A percentile compares a stretch with the other conserved stretches of the same genome.
These are phyloP conservation scores for Lepus timidus DNA, from an alignment of 2,113 vertebrate genomes.

Conservation along the genomic window DNA sequence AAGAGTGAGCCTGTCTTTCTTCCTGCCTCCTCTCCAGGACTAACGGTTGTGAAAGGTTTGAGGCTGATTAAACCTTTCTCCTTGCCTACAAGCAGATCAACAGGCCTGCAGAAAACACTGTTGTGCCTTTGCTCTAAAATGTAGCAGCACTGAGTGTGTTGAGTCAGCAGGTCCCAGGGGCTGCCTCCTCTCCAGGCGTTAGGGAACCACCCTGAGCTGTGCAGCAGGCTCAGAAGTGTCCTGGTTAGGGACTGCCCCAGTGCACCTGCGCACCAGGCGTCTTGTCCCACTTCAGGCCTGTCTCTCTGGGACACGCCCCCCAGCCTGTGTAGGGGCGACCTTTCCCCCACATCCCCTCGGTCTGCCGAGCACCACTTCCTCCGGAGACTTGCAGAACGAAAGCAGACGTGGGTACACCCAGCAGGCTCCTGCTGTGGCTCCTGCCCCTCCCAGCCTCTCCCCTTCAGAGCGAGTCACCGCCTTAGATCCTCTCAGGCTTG, in stretches of 20 bases:
- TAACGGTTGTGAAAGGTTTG: not conserved
- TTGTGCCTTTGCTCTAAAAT: no score
- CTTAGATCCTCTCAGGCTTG: not conserved
- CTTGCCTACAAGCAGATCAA: not conserved
- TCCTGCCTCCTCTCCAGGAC: not conserved
- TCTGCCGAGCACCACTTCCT: not conserved
- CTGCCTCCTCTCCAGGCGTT: not conserved
- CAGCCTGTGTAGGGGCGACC: not conserved
- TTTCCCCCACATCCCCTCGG: not conserved
- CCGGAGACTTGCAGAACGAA: not conserved
- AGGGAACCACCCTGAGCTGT: no score
- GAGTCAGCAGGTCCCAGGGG: not conserved
- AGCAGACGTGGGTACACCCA: not conserved
- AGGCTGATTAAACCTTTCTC: not conserved
- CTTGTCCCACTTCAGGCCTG: not conserved
- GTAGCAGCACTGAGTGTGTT: fast-evolving
- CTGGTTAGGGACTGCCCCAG: no score
- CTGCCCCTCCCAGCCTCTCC: not conserved
- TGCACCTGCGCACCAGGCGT: not conserved
- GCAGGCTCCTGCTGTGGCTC: no score
- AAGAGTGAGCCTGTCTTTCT: fast-evolving
- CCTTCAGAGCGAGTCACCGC: not conserved
- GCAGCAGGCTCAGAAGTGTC: no score
- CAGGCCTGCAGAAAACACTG: not conserved
- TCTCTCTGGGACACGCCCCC: not conserved